Evolutionary conservation across 2,888 invertebrate genomes (phyloP), one percentile per base, ranked within the genome.

Genomic region (Omphaloscelis lunosa): DNA sequence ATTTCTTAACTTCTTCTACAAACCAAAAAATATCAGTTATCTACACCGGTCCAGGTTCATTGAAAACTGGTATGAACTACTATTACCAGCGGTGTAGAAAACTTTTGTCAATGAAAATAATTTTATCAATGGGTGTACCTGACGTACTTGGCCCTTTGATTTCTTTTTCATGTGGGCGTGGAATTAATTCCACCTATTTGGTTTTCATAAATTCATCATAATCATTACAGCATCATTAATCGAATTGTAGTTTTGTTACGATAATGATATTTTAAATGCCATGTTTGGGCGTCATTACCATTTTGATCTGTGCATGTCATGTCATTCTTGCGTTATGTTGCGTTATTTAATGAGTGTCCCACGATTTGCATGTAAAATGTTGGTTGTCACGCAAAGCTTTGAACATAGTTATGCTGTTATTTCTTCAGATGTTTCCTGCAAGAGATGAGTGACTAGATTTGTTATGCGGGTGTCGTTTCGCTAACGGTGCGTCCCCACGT

Each of bases 381-480:
- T 76, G 73, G 88, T 90, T 84, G 91, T 87, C 94, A 94, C 93
- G 94, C 94, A 84, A 93, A 88, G 90, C 87, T 91, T 88, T 88
- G 84, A 89, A 93, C 93, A 92, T 90, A 91, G 89, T 90, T 90
- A 88, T 92, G 91, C 92, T 93, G 93, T 94, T 94, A 90, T 94
- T 93, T 92, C 90, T 93, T 92, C 90, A 93, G 90, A 92, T 86
- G 84, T 69, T 81, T 78, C 69, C 72, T 78, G 34, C 45, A 41
- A 59, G 53, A 80, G 84, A 78, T 82, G 34, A 86, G 82, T 81
- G 80, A 77, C 77, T 84, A n/a, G 66, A 76, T 84, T 84, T 75
- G 72, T 81, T 81, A 83, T 84, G 88, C 93, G 90, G 92, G 92
- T 92, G 88, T 85, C 86, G 90, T 93, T 89, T 85, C 86, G 84